Conservation (phyloP, 1,140 invertebrate species). For the Camponotus vicinus region DNA sequence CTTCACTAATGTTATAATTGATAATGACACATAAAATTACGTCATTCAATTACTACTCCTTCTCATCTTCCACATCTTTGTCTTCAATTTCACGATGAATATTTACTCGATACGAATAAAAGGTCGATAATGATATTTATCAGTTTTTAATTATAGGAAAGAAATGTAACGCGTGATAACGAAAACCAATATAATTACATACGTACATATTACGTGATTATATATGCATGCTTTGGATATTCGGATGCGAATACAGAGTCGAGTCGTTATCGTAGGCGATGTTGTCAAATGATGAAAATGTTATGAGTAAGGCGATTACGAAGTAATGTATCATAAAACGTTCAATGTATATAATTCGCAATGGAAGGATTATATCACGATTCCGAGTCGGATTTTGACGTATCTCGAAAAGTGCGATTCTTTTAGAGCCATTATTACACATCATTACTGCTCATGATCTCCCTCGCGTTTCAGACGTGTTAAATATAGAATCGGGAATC, state of each 20-base stretch:
- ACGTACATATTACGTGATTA: background rate
- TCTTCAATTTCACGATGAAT: background rate
- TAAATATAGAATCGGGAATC: conserved; percentile 34
- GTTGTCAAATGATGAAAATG: background rate
- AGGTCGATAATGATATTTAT: background rate
- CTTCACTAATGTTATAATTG: no score
- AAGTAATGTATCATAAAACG: background rate
- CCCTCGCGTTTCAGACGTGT: background rate
- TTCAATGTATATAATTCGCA: background rate
- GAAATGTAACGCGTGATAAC: background rate
- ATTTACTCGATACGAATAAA: background rate
- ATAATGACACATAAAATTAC: conserved; percentile 2
- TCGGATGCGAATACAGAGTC: background rate
- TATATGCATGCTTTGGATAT: background rate
- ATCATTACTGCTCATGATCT: background rate
- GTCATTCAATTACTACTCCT: background rate
- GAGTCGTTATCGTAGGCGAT: background rate
- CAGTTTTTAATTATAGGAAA: background rate
- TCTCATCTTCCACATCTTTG: background rate
- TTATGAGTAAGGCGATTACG: background rate
- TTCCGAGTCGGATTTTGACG: background rate
- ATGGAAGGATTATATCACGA: background rate
- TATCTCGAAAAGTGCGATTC: background rate
- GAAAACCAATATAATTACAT: background rate
- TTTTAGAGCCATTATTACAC: background rate